A percentile compares a stretch with the other conserved stretches of the same genome.
Evolutionary conservation across 2,113 vertebrate genomes (phyloP).

Genomic region (Rhinichthys klamathensis): DNA sequence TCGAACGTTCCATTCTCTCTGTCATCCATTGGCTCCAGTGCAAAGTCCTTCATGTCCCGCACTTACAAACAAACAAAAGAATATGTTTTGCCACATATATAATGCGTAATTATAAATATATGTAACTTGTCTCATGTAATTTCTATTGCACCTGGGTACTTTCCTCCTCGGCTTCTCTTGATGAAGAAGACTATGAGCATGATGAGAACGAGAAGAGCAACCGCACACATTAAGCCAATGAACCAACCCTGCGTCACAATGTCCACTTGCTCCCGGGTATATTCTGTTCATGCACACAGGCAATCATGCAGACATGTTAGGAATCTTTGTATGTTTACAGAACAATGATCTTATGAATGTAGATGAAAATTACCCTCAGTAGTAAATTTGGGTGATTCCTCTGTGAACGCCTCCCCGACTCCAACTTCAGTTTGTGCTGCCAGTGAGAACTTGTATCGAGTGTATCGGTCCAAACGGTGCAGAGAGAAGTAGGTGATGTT

Average conservation of each 20-base stretch:
- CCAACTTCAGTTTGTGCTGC: constrained; percentile 86
- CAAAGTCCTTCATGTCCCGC: constrained; percentile 90
- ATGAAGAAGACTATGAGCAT: constrained; percentile 96
- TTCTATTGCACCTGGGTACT: constrained; percentile 85
- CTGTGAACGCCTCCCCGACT: constrained; percentile 80
- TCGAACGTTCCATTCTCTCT: constrained; percentile 94
- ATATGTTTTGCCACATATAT: neutral
- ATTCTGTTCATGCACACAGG: constrained; percentile 69
- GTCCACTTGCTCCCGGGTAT: constrained; percentile 90
- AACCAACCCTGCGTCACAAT: constrained; percentile 98
- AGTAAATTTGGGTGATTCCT: constrained; percentile 86
- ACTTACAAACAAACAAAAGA: constrained; percentile 75
- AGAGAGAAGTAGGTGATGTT: constrained; percentile 89
- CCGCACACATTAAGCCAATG: constrained; percentile 97
- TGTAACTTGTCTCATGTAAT: neutral
- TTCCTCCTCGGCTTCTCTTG: constrained; percentile 94
- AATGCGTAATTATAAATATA: neutral
- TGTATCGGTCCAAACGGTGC: constrained; percentile 88
- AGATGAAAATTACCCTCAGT: constrained; percentile 83
- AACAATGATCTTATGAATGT: neutral
- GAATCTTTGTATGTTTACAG: neutral
- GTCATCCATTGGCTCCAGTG: constrained; percentile 86
- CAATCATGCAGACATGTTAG: neutral
- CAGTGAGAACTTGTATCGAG: constrained; percentile 88
- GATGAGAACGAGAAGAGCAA: constrained; percentile 94